Evolutionary conservation across 2,113 vertebrate genomes (phyloP).

Genomic region (Ciconia boyciana): DNA sequence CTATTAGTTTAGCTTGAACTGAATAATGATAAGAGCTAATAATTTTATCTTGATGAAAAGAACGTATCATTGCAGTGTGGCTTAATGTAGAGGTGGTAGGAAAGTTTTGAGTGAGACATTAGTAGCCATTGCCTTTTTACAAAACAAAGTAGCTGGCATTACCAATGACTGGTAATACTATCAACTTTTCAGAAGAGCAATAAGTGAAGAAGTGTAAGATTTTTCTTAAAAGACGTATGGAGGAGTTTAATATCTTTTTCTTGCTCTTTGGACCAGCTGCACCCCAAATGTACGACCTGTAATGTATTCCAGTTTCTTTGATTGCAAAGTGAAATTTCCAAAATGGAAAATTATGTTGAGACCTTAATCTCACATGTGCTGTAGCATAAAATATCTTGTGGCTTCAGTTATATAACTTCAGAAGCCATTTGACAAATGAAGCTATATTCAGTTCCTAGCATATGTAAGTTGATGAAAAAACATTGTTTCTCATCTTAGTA

Average conservation of each 20-base stretch:
- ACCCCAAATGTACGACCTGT: not conserved
- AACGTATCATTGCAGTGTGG: accelerated
- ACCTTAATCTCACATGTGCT: not conserved
- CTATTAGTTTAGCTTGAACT: not conserved
- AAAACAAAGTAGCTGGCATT: not conserved
- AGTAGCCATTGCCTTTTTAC: not conserved
- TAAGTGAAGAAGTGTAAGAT: not conserved
- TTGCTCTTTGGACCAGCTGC: not conserved
- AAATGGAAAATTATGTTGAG: not conserved
- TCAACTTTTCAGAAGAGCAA: not conserved
- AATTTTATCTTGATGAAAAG: not conserved
- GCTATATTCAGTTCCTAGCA: not conserved
- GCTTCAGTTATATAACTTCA: not conserved
- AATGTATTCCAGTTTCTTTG: not conserved
- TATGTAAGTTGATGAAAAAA: not conserved
- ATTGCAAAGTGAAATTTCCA: not conserved
- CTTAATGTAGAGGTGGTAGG: not conserved
- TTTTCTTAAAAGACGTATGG: not conserved
- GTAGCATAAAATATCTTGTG: not conserved
- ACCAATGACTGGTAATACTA: not conserved
- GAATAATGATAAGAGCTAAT: not conserved
- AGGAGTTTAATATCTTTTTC: not conserved
- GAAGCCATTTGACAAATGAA: not conserved
- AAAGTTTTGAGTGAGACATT: not conserved
- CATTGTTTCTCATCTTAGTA: not conserved